Conservation (phyloP, 2,797 vertebrate species). For the Coluber constrictor region DNA sequence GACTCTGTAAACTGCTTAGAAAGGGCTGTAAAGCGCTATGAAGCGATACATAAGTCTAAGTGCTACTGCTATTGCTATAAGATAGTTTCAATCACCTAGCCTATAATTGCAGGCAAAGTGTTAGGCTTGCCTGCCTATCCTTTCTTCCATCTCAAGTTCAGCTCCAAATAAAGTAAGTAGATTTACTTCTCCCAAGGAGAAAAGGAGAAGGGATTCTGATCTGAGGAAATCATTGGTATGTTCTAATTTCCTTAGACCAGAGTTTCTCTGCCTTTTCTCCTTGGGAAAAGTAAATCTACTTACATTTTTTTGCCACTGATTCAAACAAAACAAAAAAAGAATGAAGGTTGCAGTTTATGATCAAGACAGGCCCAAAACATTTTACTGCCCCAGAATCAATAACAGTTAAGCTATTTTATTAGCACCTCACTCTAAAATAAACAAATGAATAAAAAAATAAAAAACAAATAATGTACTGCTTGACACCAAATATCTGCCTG, state of each 20-base stretch:
- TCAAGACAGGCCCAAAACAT: neutral
- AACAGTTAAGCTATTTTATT: neutral
- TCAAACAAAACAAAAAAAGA: neutral
- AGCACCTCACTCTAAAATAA: neutral
- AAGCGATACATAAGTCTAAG: too few relatives aligned
- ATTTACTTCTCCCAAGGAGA: constrained; percentile 31
- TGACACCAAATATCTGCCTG: neutral
- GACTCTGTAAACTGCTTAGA: too few relatives aligned
- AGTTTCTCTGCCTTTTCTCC: neutral
- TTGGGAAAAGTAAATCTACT: neutral
- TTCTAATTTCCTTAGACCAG: neutral
- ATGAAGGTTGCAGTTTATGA: neutral
- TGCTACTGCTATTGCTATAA: too few relatives aligned
- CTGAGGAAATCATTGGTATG: neutral
- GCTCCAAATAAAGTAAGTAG: constrained; percentile 58
- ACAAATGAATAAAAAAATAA: neutral
- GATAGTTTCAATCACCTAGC: neutral
- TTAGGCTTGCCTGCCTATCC: constrained; percentile 11
- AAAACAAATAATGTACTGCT: neutral
- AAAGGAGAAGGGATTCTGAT: neutral
- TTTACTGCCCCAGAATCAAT: neutral
- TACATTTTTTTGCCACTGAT: neutral
- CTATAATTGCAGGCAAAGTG: neutral
- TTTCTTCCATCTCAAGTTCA: constrained; percentile 38
- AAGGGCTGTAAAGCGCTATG: too few relatives aligned